Percentiles rank a stretch among this genome's conserved stretches.
Conservation (phyloP, 2,113 vertebrate species). For the Callaeas wilsoni region DNA sequence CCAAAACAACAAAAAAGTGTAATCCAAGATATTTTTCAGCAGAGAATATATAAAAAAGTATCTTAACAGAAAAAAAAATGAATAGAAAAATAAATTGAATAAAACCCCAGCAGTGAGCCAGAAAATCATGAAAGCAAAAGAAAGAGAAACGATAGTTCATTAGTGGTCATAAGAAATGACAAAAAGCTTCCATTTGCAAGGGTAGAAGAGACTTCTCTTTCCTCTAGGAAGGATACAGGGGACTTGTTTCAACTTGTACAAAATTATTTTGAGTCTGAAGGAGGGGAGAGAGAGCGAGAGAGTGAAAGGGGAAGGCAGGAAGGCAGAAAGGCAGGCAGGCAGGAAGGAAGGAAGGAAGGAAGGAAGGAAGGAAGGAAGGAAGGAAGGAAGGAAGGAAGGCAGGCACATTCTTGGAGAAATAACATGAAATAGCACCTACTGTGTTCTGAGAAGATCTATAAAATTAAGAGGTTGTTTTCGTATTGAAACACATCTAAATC, state of each 20-base stretch:
- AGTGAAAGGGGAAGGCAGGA: background rate
- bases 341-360: too few relatives aligned
- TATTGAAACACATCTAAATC: background rate
- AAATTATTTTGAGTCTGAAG: background rate
- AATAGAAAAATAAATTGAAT: background rate
- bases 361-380: background rate
- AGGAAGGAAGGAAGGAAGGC: background rate
- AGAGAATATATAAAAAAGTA: background rate
- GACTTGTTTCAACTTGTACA: background rate
- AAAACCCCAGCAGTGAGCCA: background rate
- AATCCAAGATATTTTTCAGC: background rate
- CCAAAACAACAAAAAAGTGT: background rate
- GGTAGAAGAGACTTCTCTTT: background rate
- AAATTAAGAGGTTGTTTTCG: background rate
- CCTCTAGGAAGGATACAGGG: background rate
- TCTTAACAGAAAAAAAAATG: background rate
- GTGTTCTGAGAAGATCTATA: background rate
- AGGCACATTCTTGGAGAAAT: background rate
- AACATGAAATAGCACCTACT: background rate
- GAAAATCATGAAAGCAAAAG: background rate
- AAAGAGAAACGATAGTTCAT: background rate
- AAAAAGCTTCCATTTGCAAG: background rate
- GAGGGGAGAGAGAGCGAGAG: too few relatives aligned
- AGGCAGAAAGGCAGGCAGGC: too few relatives aligned
- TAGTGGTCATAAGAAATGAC: background rate